Evolutionary conservation across 2,888 invertebrate species (phyloP).

Genomic region (Leptopilina syphax): DNA sequence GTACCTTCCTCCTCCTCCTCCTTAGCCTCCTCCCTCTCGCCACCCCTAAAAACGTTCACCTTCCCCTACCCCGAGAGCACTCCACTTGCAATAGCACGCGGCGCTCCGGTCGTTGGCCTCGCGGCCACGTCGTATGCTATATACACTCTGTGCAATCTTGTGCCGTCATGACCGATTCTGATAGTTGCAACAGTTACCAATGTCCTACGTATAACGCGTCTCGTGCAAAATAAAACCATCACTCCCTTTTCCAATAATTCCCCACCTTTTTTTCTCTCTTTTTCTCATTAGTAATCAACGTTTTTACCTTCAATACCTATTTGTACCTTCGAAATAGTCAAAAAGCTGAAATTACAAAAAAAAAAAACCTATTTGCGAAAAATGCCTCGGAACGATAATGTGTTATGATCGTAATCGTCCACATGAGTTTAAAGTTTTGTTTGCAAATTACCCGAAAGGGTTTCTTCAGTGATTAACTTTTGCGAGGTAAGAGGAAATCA

Average conservation of each 20-base stretch:
- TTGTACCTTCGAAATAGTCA: too few species aligned
- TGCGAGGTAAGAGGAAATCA: slow-evolving; percentile 18
- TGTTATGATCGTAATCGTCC: too few species aligned
- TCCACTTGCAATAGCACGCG: slow-evolving; percentile 67
- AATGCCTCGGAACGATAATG: too few species aligned
- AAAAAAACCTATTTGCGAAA: too few species aligned
- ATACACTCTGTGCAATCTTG: slow-evolving; percentile 63
- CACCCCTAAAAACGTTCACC: slow-evolving; percentile 54
- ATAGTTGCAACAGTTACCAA: slow-evolving; percentile 45
- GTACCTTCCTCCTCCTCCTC: slow-evolving; percentile 59
- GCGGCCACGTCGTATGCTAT: slow-evolving; percentile 63
- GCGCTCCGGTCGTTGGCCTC: slow-evolving; percentile 76
- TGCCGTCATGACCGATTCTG: slow-evolving; percentile 60
- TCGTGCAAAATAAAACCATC: slow-evolving; percentile 64
- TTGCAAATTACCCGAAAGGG: not conserved
- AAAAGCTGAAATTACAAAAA: not conserved
- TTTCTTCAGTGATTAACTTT: too few species aligned
- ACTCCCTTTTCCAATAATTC: not conserved
- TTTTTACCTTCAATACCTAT: too few species aligned
- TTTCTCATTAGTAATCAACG: too few species aligned
- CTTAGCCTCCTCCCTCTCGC: slow-evolving; percentile 58
- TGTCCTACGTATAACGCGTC: slow-evolving; percentile 43
- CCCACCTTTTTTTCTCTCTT: too few species aligned
- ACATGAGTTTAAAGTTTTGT: too few species aligned
- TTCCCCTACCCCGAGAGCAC: slow-evolving; percentile 57